phyloP scores from a whole-genome alignment of 2,888 invertebrate genomes.

The Beris morrisii region DNA sequence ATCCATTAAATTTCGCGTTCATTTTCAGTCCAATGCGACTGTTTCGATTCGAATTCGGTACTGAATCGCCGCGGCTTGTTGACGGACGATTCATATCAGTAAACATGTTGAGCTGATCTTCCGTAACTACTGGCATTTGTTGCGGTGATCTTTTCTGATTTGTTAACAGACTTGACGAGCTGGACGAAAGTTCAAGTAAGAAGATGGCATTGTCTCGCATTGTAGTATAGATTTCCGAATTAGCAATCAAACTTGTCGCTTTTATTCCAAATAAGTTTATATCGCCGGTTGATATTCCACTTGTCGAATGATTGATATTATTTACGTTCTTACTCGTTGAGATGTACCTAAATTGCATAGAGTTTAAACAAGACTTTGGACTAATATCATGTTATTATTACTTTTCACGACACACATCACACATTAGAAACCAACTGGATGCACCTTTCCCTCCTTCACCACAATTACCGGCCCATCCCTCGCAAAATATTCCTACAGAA shows the following conservation, averaged over 20 bases:
- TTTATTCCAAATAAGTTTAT: conserved; percentile 56
- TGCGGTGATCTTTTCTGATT: conserved; percentile 50
- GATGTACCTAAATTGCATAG: conserved; percentile 45
- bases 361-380: neutral
- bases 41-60: conserved; percentile 45
- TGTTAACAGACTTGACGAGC: conserved; percentile 49
- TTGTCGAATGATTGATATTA: conserved; percentile 50
- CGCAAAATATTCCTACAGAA: conserved; percentile 83
- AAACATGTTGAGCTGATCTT: conserved; percentile 51
- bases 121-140: conserved; percentile 55
- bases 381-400: conserved; percentile 55
- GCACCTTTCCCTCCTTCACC: conserved; percentile 80
- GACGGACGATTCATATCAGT: conserved; percentile 53
- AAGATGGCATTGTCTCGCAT: conserved; percentile 95
- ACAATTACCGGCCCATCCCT: conserved; percentile 87
- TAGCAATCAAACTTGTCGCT: conserved; percentile 52
- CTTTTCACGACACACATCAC: conserved; percentile 86
- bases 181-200: conserved; percentile 83
- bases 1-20: conserved; percentile 42
- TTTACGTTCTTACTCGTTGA: conserved; percentile 52
- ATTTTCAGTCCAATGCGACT: conserved; percentile 51
- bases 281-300: conserved; percentile 51
- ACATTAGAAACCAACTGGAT: conserved; percentile 89
- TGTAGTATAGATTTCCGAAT: conserved; percentile 58
- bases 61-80: conserved; percentile 52